Percentiles rank a stretch among this genome's conserved stretches.
Conservation (phyloP, 1,140 invertebrate species). For the Eurosta solidaginis region DNA sequence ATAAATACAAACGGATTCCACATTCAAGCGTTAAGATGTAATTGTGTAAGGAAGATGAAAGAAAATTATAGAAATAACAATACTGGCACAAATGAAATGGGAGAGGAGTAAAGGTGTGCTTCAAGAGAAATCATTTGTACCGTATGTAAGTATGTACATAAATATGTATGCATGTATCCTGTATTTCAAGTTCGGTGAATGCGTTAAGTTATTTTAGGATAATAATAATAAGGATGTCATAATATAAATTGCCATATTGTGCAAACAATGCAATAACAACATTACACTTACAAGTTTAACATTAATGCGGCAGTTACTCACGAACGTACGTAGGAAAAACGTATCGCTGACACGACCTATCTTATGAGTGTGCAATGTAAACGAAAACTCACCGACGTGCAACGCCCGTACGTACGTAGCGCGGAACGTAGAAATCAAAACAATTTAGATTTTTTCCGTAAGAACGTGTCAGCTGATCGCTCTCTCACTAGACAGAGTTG, state of each 20-base stretch:
- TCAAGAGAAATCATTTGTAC: not conserved
- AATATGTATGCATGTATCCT: not conserved
- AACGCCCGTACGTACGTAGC: too few relatives aligned
- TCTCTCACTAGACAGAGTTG: too few relatives aligned
- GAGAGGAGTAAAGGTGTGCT: not conserved
- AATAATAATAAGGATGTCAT: constrained; percentile 28
- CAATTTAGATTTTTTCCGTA: too few relatives aligned
- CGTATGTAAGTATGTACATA: not conserved
- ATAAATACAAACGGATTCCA: not conserved
- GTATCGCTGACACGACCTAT: too few relatives aligned
- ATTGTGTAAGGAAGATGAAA: not conserved
- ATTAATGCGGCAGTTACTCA: too few relatives aligned
- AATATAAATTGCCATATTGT: constrained; percentile 59
- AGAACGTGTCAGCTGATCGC: too few relatives aligned
- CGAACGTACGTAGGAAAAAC: too few relatives aligned
- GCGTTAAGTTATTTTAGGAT: not conserved
- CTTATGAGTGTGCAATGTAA: too few relatives aligned
- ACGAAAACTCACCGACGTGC: too few relatives aligned
- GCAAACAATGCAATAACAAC: constrained; percentile 40
- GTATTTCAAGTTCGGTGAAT: not conserved
- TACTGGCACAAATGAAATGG: not conserved
- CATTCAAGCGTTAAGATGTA: not conserved
- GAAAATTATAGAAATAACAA: not conserved
- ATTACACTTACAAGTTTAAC: not conserved
- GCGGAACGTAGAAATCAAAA: too few relatives aligned